Evolutionary conservation across 2,797 vertebrate species (phyloP).

Genomic region (Fistularia tabacaria): DNA sequence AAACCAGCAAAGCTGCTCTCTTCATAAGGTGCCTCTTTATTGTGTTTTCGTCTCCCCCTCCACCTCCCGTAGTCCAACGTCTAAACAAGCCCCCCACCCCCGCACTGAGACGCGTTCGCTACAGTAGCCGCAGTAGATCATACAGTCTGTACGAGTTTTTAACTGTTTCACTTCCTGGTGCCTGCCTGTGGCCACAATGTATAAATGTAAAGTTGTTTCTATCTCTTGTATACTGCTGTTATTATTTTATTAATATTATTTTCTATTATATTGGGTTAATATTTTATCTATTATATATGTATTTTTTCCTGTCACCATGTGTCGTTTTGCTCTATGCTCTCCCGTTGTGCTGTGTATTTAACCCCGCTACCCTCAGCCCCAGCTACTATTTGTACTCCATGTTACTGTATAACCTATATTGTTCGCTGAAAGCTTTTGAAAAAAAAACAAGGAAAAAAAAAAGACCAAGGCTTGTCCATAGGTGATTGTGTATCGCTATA

Average conservation of each 20-base stretch:
- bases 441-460: constrained; percentile 52
- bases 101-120: constrained; percentile 64
- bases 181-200: constrained; percentile 78
- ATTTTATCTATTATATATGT: constrained; percentile 52
- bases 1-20: constrained; percentile 71
- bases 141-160: constrained; percentile 60
- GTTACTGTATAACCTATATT: constrained; percentile 71
- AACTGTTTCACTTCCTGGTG: constrained; percentile 75
- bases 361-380: constrained; percentile 50
- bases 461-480: constrained; percentile 48
- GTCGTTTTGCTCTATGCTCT: constrained; percentile 68
- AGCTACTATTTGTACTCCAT: constrained; percentile 71
- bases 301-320: constrained; percentile 59
- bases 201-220: constrained; percentile 80
- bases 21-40: constrained; percentile 72
- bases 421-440: constrained; percentile 66
- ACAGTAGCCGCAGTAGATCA: constrained; percentile 66
- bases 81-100: constrained; percentile 50
- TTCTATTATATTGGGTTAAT: constrained; percentile 25
- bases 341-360: constrained; percentile 75
- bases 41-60: constrained; percentile 51
- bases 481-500: constrained; percentile 60
- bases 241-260: constrained; percentile 71
- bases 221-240: constrained; percentile 78
- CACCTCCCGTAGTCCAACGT: constrained; percentile 43